Evolutionary conservation across 1,140 invertebrate species (phyloP).

Genomic region (Trissolcus basalis): DNA sequence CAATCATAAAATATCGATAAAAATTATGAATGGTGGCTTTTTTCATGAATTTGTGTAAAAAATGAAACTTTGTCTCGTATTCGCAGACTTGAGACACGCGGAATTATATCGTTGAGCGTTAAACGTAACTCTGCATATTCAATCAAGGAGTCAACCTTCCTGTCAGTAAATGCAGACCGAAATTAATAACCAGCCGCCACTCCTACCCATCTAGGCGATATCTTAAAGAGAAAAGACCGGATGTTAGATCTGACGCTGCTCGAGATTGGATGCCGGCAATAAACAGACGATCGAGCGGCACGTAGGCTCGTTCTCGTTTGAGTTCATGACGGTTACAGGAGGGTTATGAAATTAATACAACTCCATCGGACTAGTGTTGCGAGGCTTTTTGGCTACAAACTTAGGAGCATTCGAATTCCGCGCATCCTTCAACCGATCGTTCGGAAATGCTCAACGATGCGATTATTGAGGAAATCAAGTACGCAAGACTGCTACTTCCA

Average conservation of each 20-base stretch:
- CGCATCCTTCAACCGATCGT: slow-evolving; percentile 72
- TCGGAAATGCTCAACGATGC: slow-evolving; percentile 71
- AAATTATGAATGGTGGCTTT: too few relatives aligned
- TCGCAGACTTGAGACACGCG: slow-evolving; percentile 1
- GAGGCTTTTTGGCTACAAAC: slow-evolving; percentile 43
- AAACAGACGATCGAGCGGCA: slow-evolving; percentile 56
- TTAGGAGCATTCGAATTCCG: slow-evolving; percentile 67
- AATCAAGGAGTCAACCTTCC: slow-evolving; percentile 47
- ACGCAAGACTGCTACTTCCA: slow-evolving; percentile 47
- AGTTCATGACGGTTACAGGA: slow-evolving; percentile 50
- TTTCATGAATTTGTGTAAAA: too few relatives aligned
- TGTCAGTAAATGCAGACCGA: slow-evolving; percentile 43
- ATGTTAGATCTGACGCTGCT: slow-evolving; percentile 54
- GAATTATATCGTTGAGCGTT: slow-evolving; percentile 23
- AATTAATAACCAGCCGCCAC: slow-evolving; percentile 61
- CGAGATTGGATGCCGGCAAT: slow-evolving; percentile 60
- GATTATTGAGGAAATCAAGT: slow-evolving; percentile 76
- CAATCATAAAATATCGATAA: too few relatives aligned
- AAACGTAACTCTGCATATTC: slow-evolving; percentile 41
- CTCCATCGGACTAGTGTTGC: slow-evolving; percentile 54
- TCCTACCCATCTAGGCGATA: slow-evolving; percentile 61
- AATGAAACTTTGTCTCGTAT: not conserved
- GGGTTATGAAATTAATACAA: slow-evolving; percentile 61
- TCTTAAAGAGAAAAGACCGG: slow-evolving; percentile 62
- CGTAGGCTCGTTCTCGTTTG: slow-evolving; percentile 35